Conservation (phyloP, 2,888 invertebrate species). For the Sminthurinus aureus region DNA sequence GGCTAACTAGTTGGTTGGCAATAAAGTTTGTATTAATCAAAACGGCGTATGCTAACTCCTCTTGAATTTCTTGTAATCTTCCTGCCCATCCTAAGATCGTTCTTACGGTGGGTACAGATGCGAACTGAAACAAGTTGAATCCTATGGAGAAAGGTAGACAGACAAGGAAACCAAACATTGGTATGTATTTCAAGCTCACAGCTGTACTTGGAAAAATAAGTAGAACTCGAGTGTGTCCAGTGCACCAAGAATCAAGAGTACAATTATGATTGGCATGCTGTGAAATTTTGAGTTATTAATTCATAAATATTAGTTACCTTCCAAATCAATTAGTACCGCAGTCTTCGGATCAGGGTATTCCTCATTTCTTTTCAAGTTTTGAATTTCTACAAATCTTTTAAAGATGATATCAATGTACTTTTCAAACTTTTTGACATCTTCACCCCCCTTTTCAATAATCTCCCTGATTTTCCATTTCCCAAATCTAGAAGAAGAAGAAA, state of each 20-base stretch:
- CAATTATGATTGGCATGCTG: too few species aligned
- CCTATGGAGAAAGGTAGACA: neutral
- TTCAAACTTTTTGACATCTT: too few species aligned
- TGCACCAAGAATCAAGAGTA: too few species aligned
- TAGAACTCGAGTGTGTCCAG: too few species aligned
- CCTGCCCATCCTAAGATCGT: neutral
- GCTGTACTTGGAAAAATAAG: too few species aligned
- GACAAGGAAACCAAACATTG: neutral
- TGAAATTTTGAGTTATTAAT: neutral
- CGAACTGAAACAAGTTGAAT: neutral
- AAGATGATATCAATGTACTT: too few species aligned
- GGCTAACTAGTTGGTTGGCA: neutral
- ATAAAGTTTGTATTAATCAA: neutral
- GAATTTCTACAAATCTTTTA: neutral
- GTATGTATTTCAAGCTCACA: neutral
- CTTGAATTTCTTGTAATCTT: neutral
- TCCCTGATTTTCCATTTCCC: too few species aligned
- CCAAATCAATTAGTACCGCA: neutral
- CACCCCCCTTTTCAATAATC: too few species aligned
- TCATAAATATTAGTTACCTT: neutral
- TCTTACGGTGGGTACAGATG: neutral
- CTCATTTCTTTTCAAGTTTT: neutral
- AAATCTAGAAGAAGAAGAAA: too few species aligned
- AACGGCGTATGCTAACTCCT: neutral
- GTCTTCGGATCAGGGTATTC: neutral